Percentiles rank a stretch among this genome's conserved stretches.
Evolutionary conservation across 37 sponge, comb jelly and placozoan species (phyloP).

Genomic region (Eunapius fragilis): DNA sequence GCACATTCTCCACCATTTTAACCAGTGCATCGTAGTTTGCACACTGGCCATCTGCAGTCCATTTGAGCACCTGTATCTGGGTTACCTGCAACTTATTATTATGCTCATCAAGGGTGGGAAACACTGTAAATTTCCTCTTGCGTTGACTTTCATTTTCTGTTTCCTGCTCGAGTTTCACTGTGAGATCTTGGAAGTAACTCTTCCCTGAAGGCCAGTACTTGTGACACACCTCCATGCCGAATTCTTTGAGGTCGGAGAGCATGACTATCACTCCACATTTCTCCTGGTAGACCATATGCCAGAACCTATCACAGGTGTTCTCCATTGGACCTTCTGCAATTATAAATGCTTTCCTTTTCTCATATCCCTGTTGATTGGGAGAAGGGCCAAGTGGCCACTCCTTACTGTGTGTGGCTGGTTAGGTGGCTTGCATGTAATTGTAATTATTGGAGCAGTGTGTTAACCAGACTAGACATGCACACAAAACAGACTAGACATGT

Average conservation of each 20-base stretch:
- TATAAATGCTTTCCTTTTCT: constrained; percentile 45
- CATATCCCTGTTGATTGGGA: constrained; percentile 60
- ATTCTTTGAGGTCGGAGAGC: constrained; percentile 34
- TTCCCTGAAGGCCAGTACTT: constrained; percentile 33
- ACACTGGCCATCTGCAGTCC: constrained; percentile 54
- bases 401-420: no score
- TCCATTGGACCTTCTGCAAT: constrained; percentile 38
- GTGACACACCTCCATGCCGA: constrained; percentile 17
- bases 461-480: no score
- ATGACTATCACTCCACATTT: constrained; percentile 54
- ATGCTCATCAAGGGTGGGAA: background rate
- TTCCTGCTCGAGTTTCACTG: constrained; percentile 14
- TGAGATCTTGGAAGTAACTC: background rate
- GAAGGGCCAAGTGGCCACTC: no score
- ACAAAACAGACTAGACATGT: no score
- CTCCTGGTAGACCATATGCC: constrained; percentile 53
- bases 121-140: background rate
- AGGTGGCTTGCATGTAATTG: no score
- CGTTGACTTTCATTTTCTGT: background rate
- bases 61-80: constrained; percentile 35
- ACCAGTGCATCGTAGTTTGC: constrained; percentile 12
- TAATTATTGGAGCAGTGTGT: no score
- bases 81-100: background rate
- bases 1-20: background rate
- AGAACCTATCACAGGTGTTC: constrained; percentile 40